These are phyloP conservation scores for Micronycteris hirsuta DNA, from an alignment of 2,113 vertebrate species.

Conservation along the genomic window DNA sequence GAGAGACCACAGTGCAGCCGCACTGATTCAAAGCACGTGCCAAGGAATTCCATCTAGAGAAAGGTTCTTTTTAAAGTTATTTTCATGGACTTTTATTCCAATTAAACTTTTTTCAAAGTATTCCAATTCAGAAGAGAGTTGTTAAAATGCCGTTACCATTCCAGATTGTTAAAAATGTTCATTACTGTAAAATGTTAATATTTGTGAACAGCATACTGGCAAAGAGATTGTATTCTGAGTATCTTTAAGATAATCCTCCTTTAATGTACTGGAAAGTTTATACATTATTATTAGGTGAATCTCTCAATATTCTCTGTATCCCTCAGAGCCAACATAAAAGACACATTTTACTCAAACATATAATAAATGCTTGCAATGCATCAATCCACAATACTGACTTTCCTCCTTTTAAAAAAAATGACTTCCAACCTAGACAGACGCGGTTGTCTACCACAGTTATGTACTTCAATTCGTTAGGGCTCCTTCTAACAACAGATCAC, in stretches of 20 bases:
- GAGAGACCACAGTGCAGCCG: neutral
- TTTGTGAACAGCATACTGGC: neutral
- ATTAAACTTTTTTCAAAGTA: constrained; percentile 46
- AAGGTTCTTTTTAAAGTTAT: constrained; percentile 28
- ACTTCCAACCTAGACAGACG: neutral
- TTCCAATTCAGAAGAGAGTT: constrained; percentile 33
- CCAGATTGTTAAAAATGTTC: constrained; percentile 10
- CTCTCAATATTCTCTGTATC: neutral
- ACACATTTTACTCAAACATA: neutral
- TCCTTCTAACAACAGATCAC: neutral
- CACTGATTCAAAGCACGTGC: neutral
- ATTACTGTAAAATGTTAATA: constrained; percentile 23
- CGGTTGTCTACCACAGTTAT: neutral
- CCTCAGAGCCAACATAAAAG: neutral
- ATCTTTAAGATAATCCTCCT: constrained; percentile 30
- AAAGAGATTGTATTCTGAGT: neutral
- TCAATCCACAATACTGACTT: neutral
- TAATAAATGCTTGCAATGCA: neutral
- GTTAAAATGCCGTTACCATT: constrained; percentile 23
- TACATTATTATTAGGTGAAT: neutral
- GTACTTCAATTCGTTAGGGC: neutral
- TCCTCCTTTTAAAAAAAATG: neutral
- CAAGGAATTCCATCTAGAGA: constrained; percentile 13
- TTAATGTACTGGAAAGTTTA: neutral
- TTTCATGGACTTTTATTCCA: constrained; percentile 29